These are phyloP conservation scores for Aphelenchoides besseyi DNA, from an alignment of 1,140 invertebrate species.

Conservation along the genomic window DNA sequence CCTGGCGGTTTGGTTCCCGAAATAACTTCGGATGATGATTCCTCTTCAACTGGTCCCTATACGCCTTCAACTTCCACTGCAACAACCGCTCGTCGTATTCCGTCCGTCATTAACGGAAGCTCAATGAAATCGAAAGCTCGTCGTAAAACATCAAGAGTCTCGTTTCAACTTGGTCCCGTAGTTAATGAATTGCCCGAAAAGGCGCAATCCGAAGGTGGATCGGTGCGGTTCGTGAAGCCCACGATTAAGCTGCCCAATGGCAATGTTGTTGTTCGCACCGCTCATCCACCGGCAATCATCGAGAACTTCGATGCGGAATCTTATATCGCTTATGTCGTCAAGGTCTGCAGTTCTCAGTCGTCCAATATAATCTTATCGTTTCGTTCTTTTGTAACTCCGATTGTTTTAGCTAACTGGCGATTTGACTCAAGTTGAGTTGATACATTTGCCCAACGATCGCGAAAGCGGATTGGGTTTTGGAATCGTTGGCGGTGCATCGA, in stretches of 20 bases:
- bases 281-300: constrained; percentile 1
- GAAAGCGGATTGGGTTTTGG: constrained; percentile 74
- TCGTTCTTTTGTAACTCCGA: constrained; percentile 19
- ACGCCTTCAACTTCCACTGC: constrained; percentile 21
- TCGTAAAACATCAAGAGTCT: constrained; percentile 12
- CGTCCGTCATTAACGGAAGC: neutral
- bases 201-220: constrained; percentile 14
- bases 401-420: constrained; percentile 59
- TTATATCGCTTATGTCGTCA: constrained; percentile 35
- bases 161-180: constrained; percentile 16
- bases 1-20: neutral
- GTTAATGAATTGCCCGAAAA: constrained; percentile 10
- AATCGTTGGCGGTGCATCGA: constrained; percentile 86
- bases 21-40: neutral
- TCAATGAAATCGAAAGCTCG: constrained; percentile 12
- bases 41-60: constrained; percentile 8
- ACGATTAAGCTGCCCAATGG: neutral
- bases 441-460: constrained; percentile 54
- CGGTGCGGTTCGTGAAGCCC: constrained; percentile 22
- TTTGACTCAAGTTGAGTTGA: constrained; percentile 60
- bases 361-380: constrained; percentile 17
- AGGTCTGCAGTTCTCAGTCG: too few species aligned
- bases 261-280: neutral
- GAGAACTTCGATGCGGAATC: constrained; percentile 32
- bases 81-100: neutral